phyloP scores from a whole-genome alignment of 2,888 invertebrate species.

The Dasysyrphus albostriatus region DNA sequence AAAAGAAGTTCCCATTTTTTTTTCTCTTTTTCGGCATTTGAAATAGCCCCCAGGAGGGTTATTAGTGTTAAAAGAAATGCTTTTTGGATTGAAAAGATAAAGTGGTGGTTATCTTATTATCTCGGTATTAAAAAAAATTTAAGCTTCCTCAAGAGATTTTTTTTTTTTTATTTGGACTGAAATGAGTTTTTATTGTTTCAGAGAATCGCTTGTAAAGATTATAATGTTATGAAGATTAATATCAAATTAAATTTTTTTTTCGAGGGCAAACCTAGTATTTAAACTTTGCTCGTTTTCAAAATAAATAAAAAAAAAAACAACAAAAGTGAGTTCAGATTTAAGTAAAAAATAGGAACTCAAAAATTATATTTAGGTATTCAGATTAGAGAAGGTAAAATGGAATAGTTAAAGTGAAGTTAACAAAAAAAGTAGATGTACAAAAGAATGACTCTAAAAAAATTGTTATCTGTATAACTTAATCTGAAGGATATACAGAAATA shows the following conservation, averaged over 20 bases:
- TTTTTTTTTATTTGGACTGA: neutral
- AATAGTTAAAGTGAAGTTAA: no score
- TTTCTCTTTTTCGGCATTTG: neutral
- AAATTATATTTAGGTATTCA: no score
- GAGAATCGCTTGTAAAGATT: constrained; percentile 1
- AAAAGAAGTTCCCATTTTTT: constrained; percentile 3
- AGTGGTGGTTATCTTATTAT: neutral
- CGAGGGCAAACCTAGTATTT: no score
- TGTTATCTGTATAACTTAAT: no score
- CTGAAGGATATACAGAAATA: no score
- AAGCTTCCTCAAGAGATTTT: constrained; percentile 12
- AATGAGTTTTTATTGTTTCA: constrained; percentile 15
- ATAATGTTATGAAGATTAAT: neutral
- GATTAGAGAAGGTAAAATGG: no score
- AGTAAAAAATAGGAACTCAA: no score
- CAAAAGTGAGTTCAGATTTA: no score
- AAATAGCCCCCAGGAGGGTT: neutral
- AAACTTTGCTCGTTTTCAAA: no score
- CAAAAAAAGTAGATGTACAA: no score
- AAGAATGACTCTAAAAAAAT: no score
- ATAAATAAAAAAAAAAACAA: no score
- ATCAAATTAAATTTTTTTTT: neutral
- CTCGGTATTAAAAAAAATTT: neutral
- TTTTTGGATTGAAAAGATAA: constrained; percentile 14
- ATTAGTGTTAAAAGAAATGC: constrained; percentile 1